A percentile compares a stretch with the other conserved stretches of the same genome.
phyloP scores from a whole-genome alignment of 1,140 invertebrate genomes.

The Hylaeus anthracinus region DNA sequence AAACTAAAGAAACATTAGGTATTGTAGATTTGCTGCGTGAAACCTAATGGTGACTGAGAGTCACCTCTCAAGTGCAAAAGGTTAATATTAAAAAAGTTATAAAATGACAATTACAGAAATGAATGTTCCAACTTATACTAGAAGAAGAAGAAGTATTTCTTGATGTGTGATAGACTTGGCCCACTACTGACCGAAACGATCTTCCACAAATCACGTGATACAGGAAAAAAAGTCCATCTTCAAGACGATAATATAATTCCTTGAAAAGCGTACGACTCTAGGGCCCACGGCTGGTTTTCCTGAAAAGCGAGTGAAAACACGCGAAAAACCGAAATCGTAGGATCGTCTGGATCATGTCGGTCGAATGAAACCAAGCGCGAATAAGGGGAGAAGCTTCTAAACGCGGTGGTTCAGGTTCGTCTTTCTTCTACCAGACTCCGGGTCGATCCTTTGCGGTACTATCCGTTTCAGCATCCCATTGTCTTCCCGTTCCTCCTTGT shows the following conservation, averaged over 20 bases:
- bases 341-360: constrained; percentile 26
- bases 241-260: constrained; percentile 10
- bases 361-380: constrained; percentile 68
- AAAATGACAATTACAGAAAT: too few relatives aligned
- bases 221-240: not conserved
- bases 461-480: constrained; percentile 72
- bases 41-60: too few relatives aligned
- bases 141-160: too few relatives aligned
- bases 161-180: too few relatives aligned
- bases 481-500: constrained; percentile 68
- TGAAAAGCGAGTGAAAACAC: constrained; percentile 57
- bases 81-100: too few relatives aligned
- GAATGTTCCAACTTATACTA: too few relatives aligned
- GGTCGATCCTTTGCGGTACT: constrained; percentile 61
- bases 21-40: too few relatives aligned
- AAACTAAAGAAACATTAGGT: too few relatives aligned
- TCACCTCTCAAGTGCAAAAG: too few relatives aligned
- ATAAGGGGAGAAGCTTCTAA: constrained; percentile 47
- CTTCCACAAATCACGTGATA: not conserved
- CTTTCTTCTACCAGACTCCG: constrained; percentile 65
- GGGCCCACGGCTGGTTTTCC: constrained; percentile 35
- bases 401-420: constrained; percentile 37
- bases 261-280: not conserved
- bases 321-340: constrained; percentile 52
- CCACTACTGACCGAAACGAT: not conserved